A percentile compares a stretch with the other conserved stretches of the same genome.
Evolutionary conservation across 2,797 vertebrate genomes (phyloP).

Genomic region (Cyclura pinguis): DNA sequence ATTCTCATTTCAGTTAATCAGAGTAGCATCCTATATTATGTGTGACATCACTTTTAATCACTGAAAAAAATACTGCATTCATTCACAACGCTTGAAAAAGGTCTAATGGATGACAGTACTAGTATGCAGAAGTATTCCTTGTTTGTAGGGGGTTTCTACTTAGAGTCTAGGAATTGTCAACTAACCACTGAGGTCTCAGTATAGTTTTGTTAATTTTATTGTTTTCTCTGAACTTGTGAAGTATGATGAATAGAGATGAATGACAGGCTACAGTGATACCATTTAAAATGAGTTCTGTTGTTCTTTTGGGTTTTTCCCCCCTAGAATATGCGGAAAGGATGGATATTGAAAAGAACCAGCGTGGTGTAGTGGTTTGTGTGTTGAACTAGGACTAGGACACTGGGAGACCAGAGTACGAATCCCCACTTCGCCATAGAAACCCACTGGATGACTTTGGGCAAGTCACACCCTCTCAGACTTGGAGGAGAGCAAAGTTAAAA

Average conservation of each 20-base stretch:
- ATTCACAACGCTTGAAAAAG: neutral
- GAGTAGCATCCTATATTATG: neutral
- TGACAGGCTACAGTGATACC: neutral
- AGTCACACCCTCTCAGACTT: no score
- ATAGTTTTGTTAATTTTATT: slow-evolving; percentile 7
- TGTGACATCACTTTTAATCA: slow-evolving; percentile 22
- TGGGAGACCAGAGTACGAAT: no score
- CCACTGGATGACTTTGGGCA: no score
- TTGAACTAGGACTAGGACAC: no score
- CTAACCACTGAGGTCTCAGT: neutral
- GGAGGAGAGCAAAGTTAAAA: no score
- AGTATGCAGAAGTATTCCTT: neutral
- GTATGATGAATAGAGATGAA: neutral
- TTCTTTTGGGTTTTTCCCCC: neutral
- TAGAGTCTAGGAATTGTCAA: neutral
- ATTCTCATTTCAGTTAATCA: slow-evolving; percentile 4
- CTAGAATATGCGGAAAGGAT: neutral
- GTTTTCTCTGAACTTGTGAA: neutral
- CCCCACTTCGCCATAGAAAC: no score
- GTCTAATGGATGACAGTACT: neutral
- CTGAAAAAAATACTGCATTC: neutral
- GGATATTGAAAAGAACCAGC: no score
- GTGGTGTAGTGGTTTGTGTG: no score
- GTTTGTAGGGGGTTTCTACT: neutral
- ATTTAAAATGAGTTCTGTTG: neutral